Conservation (phyloP, 2,113 vertebrate species). For the Corvus moneduloides region DNA sequence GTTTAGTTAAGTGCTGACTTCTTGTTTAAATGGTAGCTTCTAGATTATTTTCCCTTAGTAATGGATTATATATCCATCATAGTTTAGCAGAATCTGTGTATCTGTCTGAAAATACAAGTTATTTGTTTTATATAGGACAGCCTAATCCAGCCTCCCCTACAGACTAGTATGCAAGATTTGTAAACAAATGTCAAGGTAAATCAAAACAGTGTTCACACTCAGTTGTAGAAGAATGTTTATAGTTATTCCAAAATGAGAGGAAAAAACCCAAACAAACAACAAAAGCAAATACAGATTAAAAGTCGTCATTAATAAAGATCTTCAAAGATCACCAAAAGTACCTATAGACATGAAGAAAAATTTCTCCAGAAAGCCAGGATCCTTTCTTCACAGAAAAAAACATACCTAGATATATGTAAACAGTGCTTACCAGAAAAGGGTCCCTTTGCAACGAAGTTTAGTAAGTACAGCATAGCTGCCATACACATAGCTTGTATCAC, state of each 20-base stretch:
- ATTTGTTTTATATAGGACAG: neutral
- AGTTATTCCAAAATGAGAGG: neutral
- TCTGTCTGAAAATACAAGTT: neutral
- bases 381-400: neutral
- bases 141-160: neutral
- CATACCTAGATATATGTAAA: neutral
- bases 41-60: neutral
- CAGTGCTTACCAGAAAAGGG: neutral
- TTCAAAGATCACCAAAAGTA: neutral
- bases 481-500: neutral
- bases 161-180: neutral
- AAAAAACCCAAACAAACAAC: accelerated
- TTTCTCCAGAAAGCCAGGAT: neutral
- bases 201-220: neutral
- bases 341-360: neutral
- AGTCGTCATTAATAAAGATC: neutral
- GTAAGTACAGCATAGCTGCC: neutral
- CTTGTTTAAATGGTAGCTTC: neutral
- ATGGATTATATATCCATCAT: neutral
- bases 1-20: neutral
- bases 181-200: neutral
- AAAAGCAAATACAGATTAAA: neutral
- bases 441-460: neutral
- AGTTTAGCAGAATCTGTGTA: neutral
- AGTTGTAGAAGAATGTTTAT: neutral